Percentiles rank a stretch among this genome's conserved stretches.
Conservation (phyloP, 2,797 vertebrate genomes). For the Sandelia bainsii region DNA sequence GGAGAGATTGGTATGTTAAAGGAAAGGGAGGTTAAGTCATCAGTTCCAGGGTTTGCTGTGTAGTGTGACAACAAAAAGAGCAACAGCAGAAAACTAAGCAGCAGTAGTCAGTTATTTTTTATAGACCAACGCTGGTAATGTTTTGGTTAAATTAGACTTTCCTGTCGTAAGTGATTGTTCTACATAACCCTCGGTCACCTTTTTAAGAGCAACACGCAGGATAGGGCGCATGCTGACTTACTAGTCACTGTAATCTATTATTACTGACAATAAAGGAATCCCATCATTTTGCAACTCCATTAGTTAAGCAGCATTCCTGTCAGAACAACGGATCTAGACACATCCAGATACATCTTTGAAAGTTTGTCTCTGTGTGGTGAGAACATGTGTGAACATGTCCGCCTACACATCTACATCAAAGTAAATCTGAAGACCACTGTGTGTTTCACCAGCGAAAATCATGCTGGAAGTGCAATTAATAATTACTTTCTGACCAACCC, state of each 20-base stretch:
- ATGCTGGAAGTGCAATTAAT: too few relatives aligned
- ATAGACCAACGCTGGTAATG: neutral
- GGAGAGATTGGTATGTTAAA: slow-evolving; percentile 51
- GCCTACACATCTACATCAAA: too few relatives aligned
- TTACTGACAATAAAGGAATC: neutral
- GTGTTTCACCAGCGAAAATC: too few relatives aligned
- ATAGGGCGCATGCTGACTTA: neutral
- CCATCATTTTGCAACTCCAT: neutral
- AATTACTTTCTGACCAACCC: too few relatives aligned
- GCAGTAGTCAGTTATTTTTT: neutral
- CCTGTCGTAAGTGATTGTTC: neutral
- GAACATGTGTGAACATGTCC: too few relatives aligned
- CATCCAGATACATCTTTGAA: neutral
- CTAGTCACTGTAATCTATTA: neutral
- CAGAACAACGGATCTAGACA: too few relatives aligned
- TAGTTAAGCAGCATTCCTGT: too few relatives aligned
- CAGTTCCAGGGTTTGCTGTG: slow-evolving; percentile 44
- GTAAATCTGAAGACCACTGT: too few relatives aligned
- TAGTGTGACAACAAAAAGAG: slow-evolving; percentile 33
- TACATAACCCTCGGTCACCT: neutral
- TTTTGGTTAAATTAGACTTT: neutral
- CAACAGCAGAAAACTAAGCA: slow-evolving; percentile 36
- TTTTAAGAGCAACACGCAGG: neutral
- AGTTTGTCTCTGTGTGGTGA: neutral
- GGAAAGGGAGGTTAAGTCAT: slow-evolving; percentile 42